These are phyloP conservation scores for Oncorhynchus mykiss DNA, from an alignment of 2,113 vertebrate genomes.

Conservation along the genomic window DNA sequence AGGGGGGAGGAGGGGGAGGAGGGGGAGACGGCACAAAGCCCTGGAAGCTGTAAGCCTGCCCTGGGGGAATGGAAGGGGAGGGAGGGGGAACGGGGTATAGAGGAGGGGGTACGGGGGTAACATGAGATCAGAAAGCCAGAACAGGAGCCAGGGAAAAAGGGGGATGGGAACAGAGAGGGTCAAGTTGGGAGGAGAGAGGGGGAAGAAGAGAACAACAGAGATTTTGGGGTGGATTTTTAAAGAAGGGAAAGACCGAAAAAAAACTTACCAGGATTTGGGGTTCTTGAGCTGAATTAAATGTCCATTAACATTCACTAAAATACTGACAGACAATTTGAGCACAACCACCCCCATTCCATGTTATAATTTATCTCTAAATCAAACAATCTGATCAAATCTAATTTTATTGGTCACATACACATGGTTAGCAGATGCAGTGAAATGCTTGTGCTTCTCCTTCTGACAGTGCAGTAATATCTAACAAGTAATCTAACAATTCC, in stretches of 20 bases:
- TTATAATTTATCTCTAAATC: too few species aligned
- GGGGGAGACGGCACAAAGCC: conserved; percentile 60
- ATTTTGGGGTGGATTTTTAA: background rate
- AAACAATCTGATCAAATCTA: too few species aligned
- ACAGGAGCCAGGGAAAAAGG: conserved; percentile 40
- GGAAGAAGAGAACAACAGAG: background rate
- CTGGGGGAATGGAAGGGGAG: conserved; percentile 37
- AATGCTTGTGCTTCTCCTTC: too few species aligned
- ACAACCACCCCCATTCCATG: too few species aligned
- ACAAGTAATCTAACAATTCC: too few species aligned
- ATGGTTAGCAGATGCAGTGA: too few species aligned
- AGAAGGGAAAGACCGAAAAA: background rate
- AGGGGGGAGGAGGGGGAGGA: conserved; percentile 26
- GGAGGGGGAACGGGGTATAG: conserved; percentile 49
- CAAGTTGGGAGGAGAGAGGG: background rate
- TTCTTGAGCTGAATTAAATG: background rate
- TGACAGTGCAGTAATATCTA: too few species aligned
- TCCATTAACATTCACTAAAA: background rate
- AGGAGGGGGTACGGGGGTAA: conserved; percentile 51
- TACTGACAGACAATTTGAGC: background rate
- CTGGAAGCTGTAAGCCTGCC: conserved; percentile 58
- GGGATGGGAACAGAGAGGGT: conserved; percentile 12
- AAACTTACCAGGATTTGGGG: background rate
- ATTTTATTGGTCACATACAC: too few species aligned
- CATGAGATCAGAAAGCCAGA: conserved; percentile 66